Conservation (phyloP, 2,888 invertebrate species). For the Lepetodrilus schrolli region DNA sequence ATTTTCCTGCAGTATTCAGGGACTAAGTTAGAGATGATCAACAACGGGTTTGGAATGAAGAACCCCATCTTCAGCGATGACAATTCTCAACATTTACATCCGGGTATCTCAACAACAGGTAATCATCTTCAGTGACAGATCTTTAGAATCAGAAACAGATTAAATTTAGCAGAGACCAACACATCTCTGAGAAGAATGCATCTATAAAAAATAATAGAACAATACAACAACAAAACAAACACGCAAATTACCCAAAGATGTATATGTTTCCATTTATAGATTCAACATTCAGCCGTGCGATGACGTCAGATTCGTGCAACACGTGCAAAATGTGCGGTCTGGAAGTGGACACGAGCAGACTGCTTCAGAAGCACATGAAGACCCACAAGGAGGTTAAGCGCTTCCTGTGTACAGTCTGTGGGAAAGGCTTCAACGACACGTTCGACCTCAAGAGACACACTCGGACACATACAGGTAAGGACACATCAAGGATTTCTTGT, state of each 20-base stretch:
- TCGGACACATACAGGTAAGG: slow-evolving; percentile 94
- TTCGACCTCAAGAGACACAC: slow-evolving; percentile 99
- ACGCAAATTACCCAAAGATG: too few species aligned
- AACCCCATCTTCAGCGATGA: slow-evolving; percentile 57
- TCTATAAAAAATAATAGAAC: too few species aligned
- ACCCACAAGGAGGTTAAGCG: slow-evolving; percentile 98
- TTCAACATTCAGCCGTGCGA: neutral
- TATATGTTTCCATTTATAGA: too few species aligned
- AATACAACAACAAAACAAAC: too few species aligned
- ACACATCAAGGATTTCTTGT: neutral
- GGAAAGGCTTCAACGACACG: slow-evolving; percentile 99
- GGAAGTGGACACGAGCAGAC: slow-evolving; percentile 93
- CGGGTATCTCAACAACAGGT: neutral
- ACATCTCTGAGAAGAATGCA: too few species aligned
- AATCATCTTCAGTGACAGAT: too few species aligned
- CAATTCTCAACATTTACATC: neutral
- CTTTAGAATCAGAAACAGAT: too few species aligned
- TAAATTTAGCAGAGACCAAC: too few species aligned
- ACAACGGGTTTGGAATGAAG: slow-evolving; percentile 66
- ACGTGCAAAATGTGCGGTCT: slow-evolving; percentile 87
- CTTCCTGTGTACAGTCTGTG: slow-evolving; percentile 98
- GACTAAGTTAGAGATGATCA: slow-evolving; percentile 54
- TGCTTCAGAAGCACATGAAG: slow-evolving; percentile 98
- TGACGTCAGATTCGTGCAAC: neutral
- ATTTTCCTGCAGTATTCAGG: neutral